phyloP scores from a whole-genome alignment of 2,888 invertebrate genomes.

The Meganola albula region DNA sequence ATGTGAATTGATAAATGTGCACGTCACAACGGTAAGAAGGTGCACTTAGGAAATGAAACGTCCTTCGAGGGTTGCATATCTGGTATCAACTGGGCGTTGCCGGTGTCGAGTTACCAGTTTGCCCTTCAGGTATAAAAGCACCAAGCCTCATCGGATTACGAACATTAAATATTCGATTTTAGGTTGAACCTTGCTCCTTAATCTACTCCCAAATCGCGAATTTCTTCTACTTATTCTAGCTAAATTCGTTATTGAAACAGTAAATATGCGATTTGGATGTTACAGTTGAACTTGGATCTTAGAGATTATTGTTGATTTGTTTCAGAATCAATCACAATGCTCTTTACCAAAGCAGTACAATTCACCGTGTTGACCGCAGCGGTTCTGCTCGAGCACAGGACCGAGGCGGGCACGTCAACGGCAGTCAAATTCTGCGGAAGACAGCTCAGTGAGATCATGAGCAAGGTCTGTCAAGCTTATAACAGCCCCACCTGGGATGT shows the following conservation, averaged over 20 bases:
- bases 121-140: constrained; percentile 68
- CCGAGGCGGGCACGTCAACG: constrained; percentile 45
- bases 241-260: too few relatives aligned
- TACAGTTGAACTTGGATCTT: too few relatives aligned
- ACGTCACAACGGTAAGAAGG: constrained; percentile 37
- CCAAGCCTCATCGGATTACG: constrained; percentile 53
- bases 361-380: constrained; percentile 45
- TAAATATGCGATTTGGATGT: too few relatives aligned
- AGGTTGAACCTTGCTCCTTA: too few relatives aligned
- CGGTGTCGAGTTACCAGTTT: constrained; percentile 59
- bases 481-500: constrained; percentile 68
- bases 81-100: constrained; percentile 50
- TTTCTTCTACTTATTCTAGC: too few relatives aligned
- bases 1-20: constrained; percentile 40
- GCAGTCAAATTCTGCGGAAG: constrained; percentile 63
- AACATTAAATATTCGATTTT: constrained; percentile 33
- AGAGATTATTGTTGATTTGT: too few relatives aligned
- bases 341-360: constrained; percentile 46
- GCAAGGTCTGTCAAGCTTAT: constrained; percentile 62
- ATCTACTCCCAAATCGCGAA: too few relatives aligned
- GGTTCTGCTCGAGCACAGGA: constrained; percentile 42
- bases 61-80: constrained; percentile 43
- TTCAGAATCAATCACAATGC: constrained; percentile 40
- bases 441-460: constrained; percentile 63
- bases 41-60: constrained; percentile 72